phyloP scores from a whole-genome alignment of 2,888 invertebrate species.

The Mantis religiosa region DNA sequence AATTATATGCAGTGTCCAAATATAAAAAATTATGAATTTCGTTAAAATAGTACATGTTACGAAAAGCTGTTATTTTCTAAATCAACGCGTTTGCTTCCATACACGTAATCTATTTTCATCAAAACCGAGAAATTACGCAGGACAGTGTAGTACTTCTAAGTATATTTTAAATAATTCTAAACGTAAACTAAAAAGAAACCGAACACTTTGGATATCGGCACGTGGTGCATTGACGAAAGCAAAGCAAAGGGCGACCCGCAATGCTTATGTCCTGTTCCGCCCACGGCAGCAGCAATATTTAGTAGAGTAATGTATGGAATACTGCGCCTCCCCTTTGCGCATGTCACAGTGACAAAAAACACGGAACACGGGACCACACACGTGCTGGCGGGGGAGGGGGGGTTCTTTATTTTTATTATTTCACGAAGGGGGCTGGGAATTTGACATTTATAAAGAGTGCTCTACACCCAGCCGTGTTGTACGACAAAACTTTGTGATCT shows the following conservation, averaged over 20 bases:
- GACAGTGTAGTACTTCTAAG: no score
- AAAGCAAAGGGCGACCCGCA: background rate
- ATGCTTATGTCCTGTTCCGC: background rate
- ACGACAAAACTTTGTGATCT: background rate
- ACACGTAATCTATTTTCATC: no score
- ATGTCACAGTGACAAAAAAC: background rate
- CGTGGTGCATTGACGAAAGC: background rate
- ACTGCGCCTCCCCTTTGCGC: background rate
- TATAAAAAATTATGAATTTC: no score
- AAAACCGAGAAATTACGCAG: no score
- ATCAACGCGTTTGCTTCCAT: no score
- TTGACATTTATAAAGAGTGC: constrained; percentile 5
- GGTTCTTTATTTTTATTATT: background rate
- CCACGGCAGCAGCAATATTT: background rate
- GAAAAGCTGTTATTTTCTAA: no score
- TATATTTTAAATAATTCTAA: no score
- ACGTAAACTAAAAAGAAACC: no score
- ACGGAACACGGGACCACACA: background rate
- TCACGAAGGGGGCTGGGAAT: constrained; percentile 8
- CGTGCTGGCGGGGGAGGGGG: background rate
- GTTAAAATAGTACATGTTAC: no score
- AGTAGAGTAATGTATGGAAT: background rate
- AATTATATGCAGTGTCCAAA: no score
- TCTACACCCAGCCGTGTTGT: background rate
- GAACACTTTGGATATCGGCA: background rate